Base-by-base conservation (phyloP, 64 coral and sea anemone species). In the Platygyra sinensis region DNA sequence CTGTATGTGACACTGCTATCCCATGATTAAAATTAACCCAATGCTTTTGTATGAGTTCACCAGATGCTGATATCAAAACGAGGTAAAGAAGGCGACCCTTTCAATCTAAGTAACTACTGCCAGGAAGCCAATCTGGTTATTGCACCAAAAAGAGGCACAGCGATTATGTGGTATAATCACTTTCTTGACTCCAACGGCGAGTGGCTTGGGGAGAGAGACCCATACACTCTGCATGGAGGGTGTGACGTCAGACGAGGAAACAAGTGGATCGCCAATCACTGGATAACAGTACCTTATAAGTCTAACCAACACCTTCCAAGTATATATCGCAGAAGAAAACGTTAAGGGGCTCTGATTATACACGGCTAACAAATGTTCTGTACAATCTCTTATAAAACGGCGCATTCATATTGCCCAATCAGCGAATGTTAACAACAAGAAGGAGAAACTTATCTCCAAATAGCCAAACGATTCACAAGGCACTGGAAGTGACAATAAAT, bases 191-290 rank as follows among this genome's bases (percentile, higher is more conserved):
- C 81, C 38, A 33, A 85, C 20, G 8, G 24, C 62, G 81, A 72
- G 10, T 85, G 36, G 39, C 81, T 85, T 85, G 81, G 81, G 62
- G 81, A 69, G 33, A 85, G 81, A 85, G 81, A 85, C 51, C 81
- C 81, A 2, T 85, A 85, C 63, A 28, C 62, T 7, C 31, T 85
- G 22, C 81, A 85, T 24, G 81, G 81, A 71, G 81, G 81, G 2
- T 85, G 81, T 85, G 62, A 85, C 63, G 81, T 85, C 81, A 85
- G 24, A 72, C 38, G 60, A 28, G 81, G 81, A 71, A 25, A 25
- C 0, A 85, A 85, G 63, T 85, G 81, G 81, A 85, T 85, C 24
- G 81, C 81, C 36, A 85, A 85, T 85, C 81, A 85, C 22, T 85
- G 81, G 81, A 85, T 85, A 71, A 62, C 81, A 27, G 81, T 63